A percentile compares a stretch with the other conserved stretches of the same genome.
phyloP scores from a whole-genome alignment of 2,797 vertebrate species.

The Onychomys arenicola region DNA sequence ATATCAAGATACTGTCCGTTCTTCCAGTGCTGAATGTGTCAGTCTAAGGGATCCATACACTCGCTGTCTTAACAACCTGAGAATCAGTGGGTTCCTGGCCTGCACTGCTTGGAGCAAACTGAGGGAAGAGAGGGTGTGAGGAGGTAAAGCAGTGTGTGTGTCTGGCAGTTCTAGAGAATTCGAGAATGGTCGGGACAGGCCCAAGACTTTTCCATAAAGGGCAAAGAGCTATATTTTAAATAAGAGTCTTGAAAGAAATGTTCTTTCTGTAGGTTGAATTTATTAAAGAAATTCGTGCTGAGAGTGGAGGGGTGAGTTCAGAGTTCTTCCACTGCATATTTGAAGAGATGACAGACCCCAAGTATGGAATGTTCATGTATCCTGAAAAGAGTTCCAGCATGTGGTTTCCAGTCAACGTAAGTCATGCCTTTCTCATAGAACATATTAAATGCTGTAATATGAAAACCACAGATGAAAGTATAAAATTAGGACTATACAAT shows the following conservation, averaged over 20 bases:
- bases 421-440: constrained; percentile 39
- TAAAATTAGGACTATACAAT: neutral
- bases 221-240: constrained; percentile 1
- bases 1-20: neutral
- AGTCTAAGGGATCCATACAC: neutral
- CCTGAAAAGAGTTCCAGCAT: constrained; percentile 65
- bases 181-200: neutral
- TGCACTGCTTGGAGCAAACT: neutral
- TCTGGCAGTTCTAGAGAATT: neutral
- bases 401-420: constrained; percentile 84
- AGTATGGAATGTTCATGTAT: constrained; percentile 82
- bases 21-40: neutral
- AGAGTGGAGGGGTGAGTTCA: neutral
- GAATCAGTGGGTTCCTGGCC: neutral
- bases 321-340: constrained; percentile 85
- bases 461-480: neutral
- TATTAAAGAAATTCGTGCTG: constrained; percentile 51
- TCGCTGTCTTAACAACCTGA: neutral
- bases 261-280: constrained; percentile 81
- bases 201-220: neutral
- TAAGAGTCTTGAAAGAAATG: neutral
- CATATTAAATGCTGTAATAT: neutral
- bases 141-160: neutral
- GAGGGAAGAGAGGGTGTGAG: neutral
- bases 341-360: constrained; percentile 79